These are phyloP conservation scores for Tragelaphus oryx DNA, from an alignment of 2,797 vertebrate genomes.

Conservation along the genomic window DNA sequence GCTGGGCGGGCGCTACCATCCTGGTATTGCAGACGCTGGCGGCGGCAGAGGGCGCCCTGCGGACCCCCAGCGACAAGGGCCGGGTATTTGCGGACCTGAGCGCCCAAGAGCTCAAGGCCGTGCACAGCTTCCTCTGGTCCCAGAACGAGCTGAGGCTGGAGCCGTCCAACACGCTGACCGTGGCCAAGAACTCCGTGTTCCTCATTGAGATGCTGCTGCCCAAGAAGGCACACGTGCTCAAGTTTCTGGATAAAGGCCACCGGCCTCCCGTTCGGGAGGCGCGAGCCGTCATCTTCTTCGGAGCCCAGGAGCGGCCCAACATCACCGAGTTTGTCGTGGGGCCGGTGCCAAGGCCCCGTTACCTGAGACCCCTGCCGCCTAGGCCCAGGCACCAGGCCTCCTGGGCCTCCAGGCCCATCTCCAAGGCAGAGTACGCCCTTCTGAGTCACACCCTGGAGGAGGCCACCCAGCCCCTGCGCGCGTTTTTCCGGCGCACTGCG, in stretches of 20 bases:
- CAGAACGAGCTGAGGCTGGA: slow-evolving; percentile 83
- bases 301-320: slow-evolving; percentile 84
- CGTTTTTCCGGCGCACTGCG: slow-evolving; percentile 83
- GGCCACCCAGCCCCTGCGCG: slow-evolving; percentile 77
- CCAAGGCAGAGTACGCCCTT: slow-evolving; percentile 81
- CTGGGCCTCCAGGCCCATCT: slow-evolving; percentile 87
- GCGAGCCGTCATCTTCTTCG: slow-evolving; percentile 88
- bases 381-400: slow-evolving; percentile 60
- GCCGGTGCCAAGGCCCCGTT: slow-evolving; percentile 85
- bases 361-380: slow-evolving; percentile 74
- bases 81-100: slow-evolving; percentile 90
- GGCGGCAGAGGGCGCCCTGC: accelerated
- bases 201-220: slow-evolving; percentile 92
- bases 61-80: neutral
- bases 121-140: slow-evolving; percentile 85
- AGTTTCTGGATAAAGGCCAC: slow-evolving; percentile 82
- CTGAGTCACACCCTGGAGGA: slow-evolving; percentile 71
- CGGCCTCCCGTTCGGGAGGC: slow-evolving; percentile 86
- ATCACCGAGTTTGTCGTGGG: slow-evolving; percentile 91
- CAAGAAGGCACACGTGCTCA: slow-evolving; percentile 85
- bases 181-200: slow-evolving; percentile 91
- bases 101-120: slow-evolving; percentile 81
- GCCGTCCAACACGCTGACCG: neutral
- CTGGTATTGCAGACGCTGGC: neutral
- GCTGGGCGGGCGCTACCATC: accelerated